Evolutionary conservation across 2,113 vertebrate genomes (phyloP), one percentile per base, ranked within the genome.

Genomic region (Toxotes chatareus): DNA sequence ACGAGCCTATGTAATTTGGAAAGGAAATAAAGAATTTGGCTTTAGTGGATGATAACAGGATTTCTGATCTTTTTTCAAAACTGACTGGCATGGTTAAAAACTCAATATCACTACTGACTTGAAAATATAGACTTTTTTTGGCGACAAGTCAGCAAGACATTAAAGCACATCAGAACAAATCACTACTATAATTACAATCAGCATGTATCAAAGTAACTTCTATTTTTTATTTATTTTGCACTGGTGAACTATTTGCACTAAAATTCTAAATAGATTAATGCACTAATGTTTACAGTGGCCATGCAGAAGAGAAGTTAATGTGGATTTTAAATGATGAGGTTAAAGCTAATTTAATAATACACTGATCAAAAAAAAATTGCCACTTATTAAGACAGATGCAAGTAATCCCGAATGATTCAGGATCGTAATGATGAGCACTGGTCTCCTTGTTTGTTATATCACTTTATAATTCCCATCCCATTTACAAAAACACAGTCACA

Each of bases 1-100:
- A 89, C 75, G 53, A 42, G 56, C 36, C 46, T 74, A 13, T 82
- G 85, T 73, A 42, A 70, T 56, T 71, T 72, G 51, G 27, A 78
- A 72, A 78, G 46, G 8, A 69, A 70, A 59, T 21, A 53, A 71
- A 83, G 40, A 77, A 67, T 67, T 73, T 23, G 19, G 38, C 40
- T 72, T 59, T 46, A 31, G 64, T 38, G 36, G 11, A 42, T 56
- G n/a, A 40, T 60, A 17, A 31, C 31, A 56, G 64, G 9, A 66
- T 55, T 74, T 60, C 7, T 3, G 1, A 32, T 78, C 31, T 56
- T 72, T 78, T 78, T 65, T 19, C 2, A 40, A 80, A 68, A 80
- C 70, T 42, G 27, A 34, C 11, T 32, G 23, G 47, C 51, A 49
- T 3, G 38, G 11, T 36, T 57, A 36, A 59, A 32, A 32, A 67